These are phyloP conservation scores for Elegia similella DNA, from an alignment of 2,888 invertebrate species.

Conservation along the genomic window DNA sequence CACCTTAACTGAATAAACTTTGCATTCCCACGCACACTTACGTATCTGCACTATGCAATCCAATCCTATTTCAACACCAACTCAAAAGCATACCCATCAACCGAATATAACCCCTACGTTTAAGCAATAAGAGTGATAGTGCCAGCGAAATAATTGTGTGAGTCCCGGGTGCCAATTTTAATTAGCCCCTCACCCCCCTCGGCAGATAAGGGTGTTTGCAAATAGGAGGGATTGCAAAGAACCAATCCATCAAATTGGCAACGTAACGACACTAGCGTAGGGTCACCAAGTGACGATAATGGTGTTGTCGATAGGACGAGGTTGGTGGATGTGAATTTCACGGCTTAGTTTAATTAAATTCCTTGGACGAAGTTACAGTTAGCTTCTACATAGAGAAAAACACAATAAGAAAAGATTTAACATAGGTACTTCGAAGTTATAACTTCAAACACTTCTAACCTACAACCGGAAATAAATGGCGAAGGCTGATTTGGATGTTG, in stretches of 20 bases:
- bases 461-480: too few species aligned
- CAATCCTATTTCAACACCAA: conserved; percentile 29
- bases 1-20: neutral
- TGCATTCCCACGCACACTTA: conserved; percentile 19
- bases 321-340: neutral
- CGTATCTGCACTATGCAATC: conserved; percentile 26
- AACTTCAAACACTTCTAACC: too few species aligned
- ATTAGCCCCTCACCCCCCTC: conserved; percentile 61
- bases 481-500: too few species aligned
- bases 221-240: conserved; percentile 79
- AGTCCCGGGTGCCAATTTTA: conserved; percentile 69
- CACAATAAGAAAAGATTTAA: too few species aligned
- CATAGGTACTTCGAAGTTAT: too few species aligned
- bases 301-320: neutral
- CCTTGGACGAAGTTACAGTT: too few species aligned
- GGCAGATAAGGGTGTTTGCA: conserved; percentile 78
- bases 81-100: neutral
- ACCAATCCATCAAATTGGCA: conserved; percentile 81
- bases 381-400: too few species aligned
- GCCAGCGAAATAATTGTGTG: conserved; percentile 20
- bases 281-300: neutral
- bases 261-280: conserved; percentile 73
- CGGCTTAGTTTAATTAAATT: too few species aligned
- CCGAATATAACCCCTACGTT: conserved; percentile 34
- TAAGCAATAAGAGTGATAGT: conserved; percentile 29